phyloP scores from a whole-genome alignment of 2,113 vertebrate genomes.

The Triplophysa rosa region DNA sequence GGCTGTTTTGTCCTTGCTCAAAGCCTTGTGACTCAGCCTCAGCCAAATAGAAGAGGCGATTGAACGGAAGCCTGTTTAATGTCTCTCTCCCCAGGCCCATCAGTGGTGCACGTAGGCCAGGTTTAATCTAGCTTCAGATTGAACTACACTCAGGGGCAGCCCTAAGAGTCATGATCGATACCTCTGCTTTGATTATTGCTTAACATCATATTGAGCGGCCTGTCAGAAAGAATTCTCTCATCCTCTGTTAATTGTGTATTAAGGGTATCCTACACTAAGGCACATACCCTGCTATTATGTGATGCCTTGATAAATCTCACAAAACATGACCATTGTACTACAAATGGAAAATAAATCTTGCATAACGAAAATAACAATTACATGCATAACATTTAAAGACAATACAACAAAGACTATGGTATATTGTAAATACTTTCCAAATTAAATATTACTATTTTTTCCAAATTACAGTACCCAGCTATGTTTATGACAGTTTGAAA shows the following conservation, averaged over 20 bases:
- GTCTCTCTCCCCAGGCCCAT: constrained; percentile 36
- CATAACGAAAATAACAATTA: too few species aligned
- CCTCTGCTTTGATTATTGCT: constrained; percentile 45
- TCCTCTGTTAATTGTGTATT: neutral
- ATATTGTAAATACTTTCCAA: too few species aligned
- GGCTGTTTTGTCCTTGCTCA: constrained; percentile 64
- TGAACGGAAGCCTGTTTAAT: constrained; percentile 51
- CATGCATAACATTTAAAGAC: too few species aligned
- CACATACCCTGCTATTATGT: neutral
- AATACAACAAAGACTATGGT: too few species aligned
- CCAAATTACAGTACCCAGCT: too few species aligned
- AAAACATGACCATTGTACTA: too few species aligned
- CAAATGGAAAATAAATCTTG: too few species aligned
- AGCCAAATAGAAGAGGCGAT: constrained; percentile 42
- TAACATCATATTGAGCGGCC: constrained; percentile 34
- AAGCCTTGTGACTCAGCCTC: constrained; percentile 49
- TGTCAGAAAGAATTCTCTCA: constrained; percentile 8
- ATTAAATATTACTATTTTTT: too few species aligned
- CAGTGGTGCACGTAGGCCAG: constrained; percentile 26
- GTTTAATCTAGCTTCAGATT: constrained; percentile 54
- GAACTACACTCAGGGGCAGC: constrained; percentile 43
- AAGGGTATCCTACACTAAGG: neutral
- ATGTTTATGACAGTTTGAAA: too few species aligned
- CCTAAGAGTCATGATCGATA: constrained; percentile 44
- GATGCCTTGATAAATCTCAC: neutral